phyloP scores from a whole-genome alignment of 2,888 invertebrate genomes.

The Drosophila cyrtoloma region DNA sequence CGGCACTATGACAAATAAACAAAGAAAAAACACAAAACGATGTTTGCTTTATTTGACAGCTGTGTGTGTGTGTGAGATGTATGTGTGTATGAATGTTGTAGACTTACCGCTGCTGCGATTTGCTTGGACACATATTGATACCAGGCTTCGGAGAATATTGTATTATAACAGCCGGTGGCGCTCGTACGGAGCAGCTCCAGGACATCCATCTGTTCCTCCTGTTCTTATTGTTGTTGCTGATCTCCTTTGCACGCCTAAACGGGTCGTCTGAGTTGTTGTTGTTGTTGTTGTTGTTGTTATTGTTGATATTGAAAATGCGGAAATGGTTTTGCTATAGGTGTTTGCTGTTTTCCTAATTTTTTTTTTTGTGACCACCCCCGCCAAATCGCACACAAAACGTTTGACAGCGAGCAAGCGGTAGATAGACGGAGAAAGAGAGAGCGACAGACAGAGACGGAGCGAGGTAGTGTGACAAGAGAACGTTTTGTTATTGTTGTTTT shows the following conservation, averaged over 20 bases:
- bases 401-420: slow-evolving; percentile 6
- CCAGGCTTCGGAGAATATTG: slow-evolving; percentile 84
- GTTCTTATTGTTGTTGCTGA: slow-evolving; percentile 17
- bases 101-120: slow-evolving; percentile 86
- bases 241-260: slow-evolving; percentile 20
- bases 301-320: slow-evolving; percentile 48
- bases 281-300: slow-evolving; percentile 17
- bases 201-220: slow-evolving; percentile 60
- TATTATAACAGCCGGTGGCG: slow-evolving; percentile 72
- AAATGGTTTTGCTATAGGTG: slow-evolving; percentile 38
- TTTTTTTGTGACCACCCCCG: slow-evolving; percentile 32
- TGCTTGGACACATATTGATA: slow-evolving; percentile 86
- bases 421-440: slow-evolving; percentile 1
- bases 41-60: slow-evolving; percentile 11
- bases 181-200: slow-evolving; percentile 69
- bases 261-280: slow-evolving; percentile 26
- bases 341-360: slow-evolving; percentile 17
- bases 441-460: not conserved
- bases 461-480: slow-evolving; percentile 7
- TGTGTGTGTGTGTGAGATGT: slow-evolving; percentile 3
- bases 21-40: slow-evolving; percentile 28
- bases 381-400: slow-evolving; percentile 18
- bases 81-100: slow-evolving; percentile 13
- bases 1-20: slow-evolving; percentile 6
- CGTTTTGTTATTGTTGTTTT: slow-evolving; percentile 13